A percentile compares a stretch with the other conserved stretches of the same genome.
These are phyloP conservation scores for Oxyruncus cristatus DNA, from an alignment of 2,113 vertebrate genomes.

Conservation along the genomic window DNA sequence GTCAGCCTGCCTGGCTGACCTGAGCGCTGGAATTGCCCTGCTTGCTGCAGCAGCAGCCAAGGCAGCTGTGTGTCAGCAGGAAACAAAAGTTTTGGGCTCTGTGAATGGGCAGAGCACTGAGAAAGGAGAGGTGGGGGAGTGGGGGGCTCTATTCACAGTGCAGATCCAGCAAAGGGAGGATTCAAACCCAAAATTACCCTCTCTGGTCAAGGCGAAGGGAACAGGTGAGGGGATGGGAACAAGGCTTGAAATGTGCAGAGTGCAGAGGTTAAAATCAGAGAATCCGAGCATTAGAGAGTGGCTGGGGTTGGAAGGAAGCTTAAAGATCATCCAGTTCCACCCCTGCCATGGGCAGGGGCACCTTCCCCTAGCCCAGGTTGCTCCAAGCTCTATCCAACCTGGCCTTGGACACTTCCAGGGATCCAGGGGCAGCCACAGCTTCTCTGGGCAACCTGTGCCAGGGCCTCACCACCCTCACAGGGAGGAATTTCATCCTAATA, in stretches of 20 bases:
- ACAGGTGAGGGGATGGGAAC: neutral
- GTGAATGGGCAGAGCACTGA: neutral
- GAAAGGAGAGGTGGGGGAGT: neutral
- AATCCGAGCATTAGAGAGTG: neutral
- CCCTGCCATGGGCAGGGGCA: neutral
- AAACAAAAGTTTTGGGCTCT: neutral
- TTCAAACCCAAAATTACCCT: neutral
- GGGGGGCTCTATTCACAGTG: neutral
- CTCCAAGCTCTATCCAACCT: rapidly evolving
- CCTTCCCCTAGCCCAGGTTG: rapidly evolving
- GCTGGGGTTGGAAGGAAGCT: neutral
- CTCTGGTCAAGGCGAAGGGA: neutral
- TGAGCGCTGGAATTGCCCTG: neutral
- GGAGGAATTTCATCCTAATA: neutral
- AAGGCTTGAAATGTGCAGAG: neutral
- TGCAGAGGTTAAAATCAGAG: neutral
- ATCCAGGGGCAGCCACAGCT: neutral
- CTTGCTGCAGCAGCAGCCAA: neutral
- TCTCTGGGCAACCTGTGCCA: neutral
- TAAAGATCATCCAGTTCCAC: neutral
- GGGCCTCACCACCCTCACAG: neutral
- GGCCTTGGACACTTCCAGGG: neutral
- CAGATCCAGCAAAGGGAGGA: neutral
- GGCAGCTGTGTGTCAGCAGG: conserved; percentile 37
- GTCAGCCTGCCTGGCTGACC: conserved; percentile 36